Percentiles rank a stretch among this genome's conserved stretches.
These are phyloP conservation scores for Ictalurus furcatus DNA, from an alignment of 2,113 vertebrate species.

Conservation along the genomic window DNA sequence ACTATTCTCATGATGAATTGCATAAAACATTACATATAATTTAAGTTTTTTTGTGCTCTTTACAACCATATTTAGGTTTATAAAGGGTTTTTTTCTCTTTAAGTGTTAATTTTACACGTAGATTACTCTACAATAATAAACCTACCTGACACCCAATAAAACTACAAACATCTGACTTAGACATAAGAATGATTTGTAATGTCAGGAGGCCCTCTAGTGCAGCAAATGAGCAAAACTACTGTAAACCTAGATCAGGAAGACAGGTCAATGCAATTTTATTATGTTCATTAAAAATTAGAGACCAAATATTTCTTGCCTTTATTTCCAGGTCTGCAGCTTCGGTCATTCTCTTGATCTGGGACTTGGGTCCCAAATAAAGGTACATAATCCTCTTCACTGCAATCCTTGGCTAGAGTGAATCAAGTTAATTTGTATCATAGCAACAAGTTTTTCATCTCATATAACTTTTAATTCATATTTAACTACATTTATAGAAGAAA, in stretches of 20 bases:
- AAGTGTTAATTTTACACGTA: background rate
- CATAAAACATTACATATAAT: background rate
- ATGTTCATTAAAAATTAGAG: background rate
- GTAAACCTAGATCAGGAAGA: background rate
- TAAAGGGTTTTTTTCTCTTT: background rate
- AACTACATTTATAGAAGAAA: background rate
- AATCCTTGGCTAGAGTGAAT: slow-evolving; percentile 57
- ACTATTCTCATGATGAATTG: background rate
- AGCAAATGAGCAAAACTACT: slow-evolving; percentile 25
- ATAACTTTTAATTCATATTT: background rate
- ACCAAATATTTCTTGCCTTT: slow-evolving; percentile 57
- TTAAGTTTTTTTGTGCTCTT: background rate
- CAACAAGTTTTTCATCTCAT: background rate
- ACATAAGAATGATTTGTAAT: slow-evolving; percentile 26
- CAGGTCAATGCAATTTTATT: background rate
- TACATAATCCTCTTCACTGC: slow-evolving; percentile 61
- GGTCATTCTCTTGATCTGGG: slow-evolving; percentile 68
- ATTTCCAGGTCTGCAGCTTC: slow-evolving; percentile 16
- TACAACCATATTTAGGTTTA: background rate
- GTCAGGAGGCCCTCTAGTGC: slow-evolving; percentile 65
- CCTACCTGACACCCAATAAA: background rate
- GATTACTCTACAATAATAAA: background rate
- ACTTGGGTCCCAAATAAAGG: slow-evolving; percentile 79
- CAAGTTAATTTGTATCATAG: background rate
- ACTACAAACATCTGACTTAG: background rate